phyloP scores from a whole-genome alignment of 2,888 invertebrate genomes.

The Phortica okadai region DNA sequence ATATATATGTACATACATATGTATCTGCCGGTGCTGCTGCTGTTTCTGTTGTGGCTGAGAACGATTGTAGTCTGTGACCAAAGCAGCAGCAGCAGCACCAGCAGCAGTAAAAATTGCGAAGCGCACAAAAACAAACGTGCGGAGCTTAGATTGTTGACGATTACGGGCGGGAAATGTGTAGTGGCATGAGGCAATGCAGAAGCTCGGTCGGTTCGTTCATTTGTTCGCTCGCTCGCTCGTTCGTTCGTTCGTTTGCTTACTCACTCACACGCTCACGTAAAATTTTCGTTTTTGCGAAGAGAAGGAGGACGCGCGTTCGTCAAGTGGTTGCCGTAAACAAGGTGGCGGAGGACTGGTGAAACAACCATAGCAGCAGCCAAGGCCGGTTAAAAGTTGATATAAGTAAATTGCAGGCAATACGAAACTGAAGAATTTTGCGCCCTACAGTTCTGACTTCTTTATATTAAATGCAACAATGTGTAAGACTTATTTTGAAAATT shows the following conservation, averaged over 20 bases:
- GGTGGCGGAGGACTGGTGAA: constrained; percentile 6
- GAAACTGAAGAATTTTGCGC: background rate
- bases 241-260: constrained; percentile 1
- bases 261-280: constrained; percentile 11
- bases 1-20: constrained; percentile 29
- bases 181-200: constrained; percentile 11
- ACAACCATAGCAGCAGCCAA: background rate
- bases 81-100: background rate
- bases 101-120: background rate
- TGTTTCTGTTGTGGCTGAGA: background rate
- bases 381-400: background rate
- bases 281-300: constrained; percentile 22
- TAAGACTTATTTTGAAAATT: no score
- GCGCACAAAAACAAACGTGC: constrained; percentile 11
- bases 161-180: background rate
- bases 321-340: constrained; percentile 14
- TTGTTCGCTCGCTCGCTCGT: constrained; percentile 13
- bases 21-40: constrained; percentile 7
- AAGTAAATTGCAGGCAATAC: background rate
- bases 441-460: background rate
- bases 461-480: background rate
- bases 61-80: constrained; percentile 55
- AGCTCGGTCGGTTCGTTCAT: constrained; percentile 12
- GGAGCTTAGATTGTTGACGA: background rate
- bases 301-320: constrained; percentile 24